phyloP scores from a whole-genome alignment of 2,797 vertebrate species.

The Diglossa cyanea region DNA sequence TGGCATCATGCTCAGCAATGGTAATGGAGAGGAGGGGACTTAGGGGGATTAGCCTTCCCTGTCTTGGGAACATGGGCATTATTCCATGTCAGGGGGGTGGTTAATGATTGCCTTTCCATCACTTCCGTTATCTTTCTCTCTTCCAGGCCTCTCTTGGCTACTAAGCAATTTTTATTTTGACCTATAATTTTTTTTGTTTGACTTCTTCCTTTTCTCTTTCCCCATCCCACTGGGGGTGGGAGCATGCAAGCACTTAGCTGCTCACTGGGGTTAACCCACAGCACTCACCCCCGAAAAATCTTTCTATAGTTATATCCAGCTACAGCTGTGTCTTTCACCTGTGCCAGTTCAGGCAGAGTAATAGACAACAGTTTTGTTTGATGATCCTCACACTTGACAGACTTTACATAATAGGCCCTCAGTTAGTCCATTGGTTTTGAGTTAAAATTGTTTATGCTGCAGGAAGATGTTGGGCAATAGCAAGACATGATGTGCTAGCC shows the following conservation, averaged over 20 bases:
- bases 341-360: not conserved
- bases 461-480: not conserved
- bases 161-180: not conserved
- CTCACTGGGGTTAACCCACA: not conserved
- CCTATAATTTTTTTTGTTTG: not conserved
- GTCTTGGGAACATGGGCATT: not conserved
- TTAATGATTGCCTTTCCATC: not conserved
- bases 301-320: not conserved
- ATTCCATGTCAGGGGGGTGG: fast-evolving
- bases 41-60: not conserved
- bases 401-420: not conserved
- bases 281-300: not conserved
- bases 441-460: not conserved
- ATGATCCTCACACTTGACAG: fast-evolving
- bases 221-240: fast-evolving
- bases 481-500: not conserved
- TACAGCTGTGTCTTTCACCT: not conserved
- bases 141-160: not conserved
- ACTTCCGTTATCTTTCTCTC: not conserved
- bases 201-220: not conserved
- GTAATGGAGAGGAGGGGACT: not conserved
- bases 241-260: not conserved
- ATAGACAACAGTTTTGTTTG: not conserved
- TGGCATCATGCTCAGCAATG: not conserved
- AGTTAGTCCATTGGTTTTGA: not conserved